Base-by-base conservation (phyloP, 2,797 vertebrate species). In the Pipistrellus pipistrellus region DNA sequence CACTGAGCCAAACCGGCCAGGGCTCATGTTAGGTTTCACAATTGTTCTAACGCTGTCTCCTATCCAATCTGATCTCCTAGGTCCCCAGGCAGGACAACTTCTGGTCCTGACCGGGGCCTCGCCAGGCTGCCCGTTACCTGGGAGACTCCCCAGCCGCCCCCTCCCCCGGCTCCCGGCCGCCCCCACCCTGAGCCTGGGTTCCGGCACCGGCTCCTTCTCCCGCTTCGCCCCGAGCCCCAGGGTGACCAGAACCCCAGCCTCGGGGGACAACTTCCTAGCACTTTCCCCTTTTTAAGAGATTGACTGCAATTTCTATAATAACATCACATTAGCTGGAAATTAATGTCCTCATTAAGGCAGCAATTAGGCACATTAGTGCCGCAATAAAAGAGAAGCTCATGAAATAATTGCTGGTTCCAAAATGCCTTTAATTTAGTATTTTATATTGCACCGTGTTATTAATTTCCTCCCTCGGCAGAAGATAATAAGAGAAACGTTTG, bases 321-420 rank as follows among this genome's bases (percentile, higher is more conserved):
- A 97, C 97, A 97, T 96, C 97, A 95, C 97, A 97, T 97, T 97
- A 97, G 97, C 96, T 92, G 96, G 97, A 97, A 97, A 97, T 97
- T 97, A 97, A 97, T 97, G 97, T 97, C 96, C 97, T 97, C 97
- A 97, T 97, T 97, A 97, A 97, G 97, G 97, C 83, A 97, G 97
- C 97, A 97, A 97, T 97, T 97, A 97, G 97, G 96, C 96, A 94
- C 97, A 97, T 97, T 97, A 97, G 96, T 84, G 9, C 86, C 12
- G 97, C 97, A 97, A 97, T 97, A 97, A 97, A 97, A 95, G 96
- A 95, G 94, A 96, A 97, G 97, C 96, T 97, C 96, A 97, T 97
- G 93, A 97, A 97, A 97, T 97, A 97, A 97, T 97, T 97, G 97
- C 97, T 92, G 94, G 96, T 96, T 97, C 97, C 97, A 97, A 97